Evolutionary conservation across 2,888 invertebrate genomes (phyloP), one percentile per base, ranked within the genome.

Genomic region (Epirrhoe tristata): DNA sequence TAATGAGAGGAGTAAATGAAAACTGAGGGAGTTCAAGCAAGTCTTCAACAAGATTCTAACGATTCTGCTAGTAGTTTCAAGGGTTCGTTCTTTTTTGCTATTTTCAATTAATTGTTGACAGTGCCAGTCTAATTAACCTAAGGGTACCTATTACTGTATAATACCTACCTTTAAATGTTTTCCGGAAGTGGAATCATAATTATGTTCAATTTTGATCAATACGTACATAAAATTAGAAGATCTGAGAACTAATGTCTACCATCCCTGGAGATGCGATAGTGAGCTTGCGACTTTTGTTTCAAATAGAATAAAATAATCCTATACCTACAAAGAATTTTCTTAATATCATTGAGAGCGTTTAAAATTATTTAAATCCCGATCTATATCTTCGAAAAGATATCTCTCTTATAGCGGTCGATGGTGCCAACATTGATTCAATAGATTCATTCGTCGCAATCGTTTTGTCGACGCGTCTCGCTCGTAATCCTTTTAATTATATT

Each of bases 401-500:
- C 58, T 66, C 67, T 51, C 66, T 64, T 24, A 14, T 2, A 62
- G 52, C 67, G 58, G 32, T 14, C 39, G 60, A 31, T 36, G 55
- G 69, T 86, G 87, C 87, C 88, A 88, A 84, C 76, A 77, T 82
- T 80, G 76, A 84, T 75, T 74, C 78, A 77, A 87, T 84, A 78
- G 79, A 84, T 83, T 57, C 6, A 55, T 68, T 68, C 76, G 74
- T 68, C 67, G 73, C 75, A 52, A 75, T 75, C 79, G 76, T 66
- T 75, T 79, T 79, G 80, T 78, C 74, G 77, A 79, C 78, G 72
- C 70, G 73, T 74, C 63, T 67, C 76, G 71, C 62, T 67, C 76
- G 71, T 77, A 78, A 79, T 81, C 73, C 68, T 74, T 71, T 84
- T 87, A 86, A 84, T 79, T 80, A 81, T 88, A 84, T 67, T 62